These are phyloP conservation scores for Hydrolagus colliei DNA, from an alignment of 2,797 vertebrate species.

Conservation along the genomic window DNA sequence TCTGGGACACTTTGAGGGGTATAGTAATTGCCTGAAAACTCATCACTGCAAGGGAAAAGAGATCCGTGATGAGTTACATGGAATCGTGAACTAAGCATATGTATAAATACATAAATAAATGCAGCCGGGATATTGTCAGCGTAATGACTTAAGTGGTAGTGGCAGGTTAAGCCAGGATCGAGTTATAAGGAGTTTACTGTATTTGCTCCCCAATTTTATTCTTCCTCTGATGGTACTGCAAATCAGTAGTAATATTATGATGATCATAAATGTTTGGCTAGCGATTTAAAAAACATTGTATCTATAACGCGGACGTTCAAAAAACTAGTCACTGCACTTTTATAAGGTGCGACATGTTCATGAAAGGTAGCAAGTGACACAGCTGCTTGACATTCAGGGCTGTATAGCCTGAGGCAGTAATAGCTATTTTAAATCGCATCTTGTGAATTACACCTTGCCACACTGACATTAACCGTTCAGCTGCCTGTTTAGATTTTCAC, in stretches of 20 bases:
- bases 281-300: background rate
- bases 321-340: slow-evolving; percentile 46
- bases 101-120: background rate
- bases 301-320: slow-evolving; percentile 18
- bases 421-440: slow-evolving; percentile 58
- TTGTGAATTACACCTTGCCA: slow-evolving; percentile 47
- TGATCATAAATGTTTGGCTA: slow-evolving; percentile 6
- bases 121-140: background rate
- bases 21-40: no score
- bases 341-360: slow-evolving; percentile 44
- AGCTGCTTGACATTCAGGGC: slow-evolving; percentile 52
- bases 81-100: no score
- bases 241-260: background rate
- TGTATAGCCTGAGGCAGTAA: slow-evolving; percentile 49
- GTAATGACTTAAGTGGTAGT: background rate
- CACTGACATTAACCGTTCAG: slow-evolving; percentile 28
- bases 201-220: slow-evolving; percentile 1
- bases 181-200: background rate
- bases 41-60: no score
- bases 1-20: no score
- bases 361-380: slow-evolving; percentile 50
- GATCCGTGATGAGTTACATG: no score
- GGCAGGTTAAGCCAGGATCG: background rate
- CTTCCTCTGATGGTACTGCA: background rate
- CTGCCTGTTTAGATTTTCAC: slow-evolving; percentile 31